Conservation (phyloP, 1,140 invertebrate genomes). For the Tetranychus cinnabarinus region DNA sequence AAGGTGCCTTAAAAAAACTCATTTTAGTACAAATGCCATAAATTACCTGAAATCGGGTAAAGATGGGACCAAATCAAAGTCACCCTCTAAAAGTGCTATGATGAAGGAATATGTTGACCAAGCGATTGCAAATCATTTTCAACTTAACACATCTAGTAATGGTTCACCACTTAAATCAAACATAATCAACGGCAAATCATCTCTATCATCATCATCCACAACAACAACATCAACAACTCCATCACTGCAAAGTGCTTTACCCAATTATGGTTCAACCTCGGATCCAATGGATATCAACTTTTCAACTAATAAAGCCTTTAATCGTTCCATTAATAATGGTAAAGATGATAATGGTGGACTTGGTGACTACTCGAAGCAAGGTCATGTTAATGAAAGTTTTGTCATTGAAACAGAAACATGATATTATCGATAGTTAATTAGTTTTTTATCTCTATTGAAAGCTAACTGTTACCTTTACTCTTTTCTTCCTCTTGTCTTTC, state of each 20-base stretch:
- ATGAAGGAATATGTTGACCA: constrained; percentile 11
- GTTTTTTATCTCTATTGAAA: neutral
- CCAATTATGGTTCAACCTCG: neutral
- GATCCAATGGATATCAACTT: neutral
- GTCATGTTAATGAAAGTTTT: constrained; percentile 9
- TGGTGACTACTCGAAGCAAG: neutral
- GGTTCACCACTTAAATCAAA: neutral
- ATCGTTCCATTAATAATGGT: neutral
- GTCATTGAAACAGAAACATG: constrained; percentile 9
- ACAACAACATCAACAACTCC: neutral
- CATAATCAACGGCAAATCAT: neutral
- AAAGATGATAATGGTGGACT: neutral
- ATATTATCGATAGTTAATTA: neutral
- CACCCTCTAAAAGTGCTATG: neutral
- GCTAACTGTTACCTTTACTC: neutral
- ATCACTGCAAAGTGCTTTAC: neutral
- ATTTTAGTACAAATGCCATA: neutral
- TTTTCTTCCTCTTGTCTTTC: neutral
- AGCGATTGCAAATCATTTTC: constrained; percentile 8
- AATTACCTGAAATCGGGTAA: neutral
- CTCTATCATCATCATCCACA: neutral
- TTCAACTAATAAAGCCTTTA: neutral
- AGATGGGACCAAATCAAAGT: neutral
- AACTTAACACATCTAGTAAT: neutral
- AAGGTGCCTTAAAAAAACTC: neutral